These are phyloP conservation scores for Xiphophorus couchianus DNA, from an alignment of 2,113 vertebrate species.

Conservation along the genomic window DNA sequence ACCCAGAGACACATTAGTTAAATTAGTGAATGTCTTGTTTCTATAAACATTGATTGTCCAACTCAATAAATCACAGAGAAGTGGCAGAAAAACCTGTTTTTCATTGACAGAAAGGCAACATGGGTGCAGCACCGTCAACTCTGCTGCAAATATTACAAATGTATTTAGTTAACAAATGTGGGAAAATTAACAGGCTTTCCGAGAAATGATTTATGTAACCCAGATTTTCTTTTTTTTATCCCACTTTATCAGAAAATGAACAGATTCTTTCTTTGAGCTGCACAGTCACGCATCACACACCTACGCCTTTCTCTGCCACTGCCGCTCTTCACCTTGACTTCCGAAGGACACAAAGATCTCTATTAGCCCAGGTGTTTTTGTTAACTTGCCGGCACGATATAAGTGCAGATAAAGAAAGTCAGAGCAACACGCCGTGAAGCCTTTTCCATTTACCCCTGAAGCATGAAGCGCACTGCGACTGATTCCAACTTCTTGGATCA, in stretches of 20 bases:
- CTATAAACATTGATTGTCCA: not conserved
- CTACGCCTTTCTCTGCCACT: not conserved
- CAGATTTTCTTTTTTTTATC: not conserved
- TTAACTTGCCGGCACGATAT: not conserved
- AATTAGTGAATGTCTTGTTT: not conserved
- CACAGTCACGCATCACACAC: not conserved
- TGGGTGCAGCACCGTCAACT: not conserved
- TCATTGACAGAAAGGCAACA: not conserved
- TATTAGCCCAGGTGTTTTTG: not conserved
- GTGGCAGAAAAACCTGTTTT: not conserved
- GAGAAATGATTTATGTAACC: not conserved
- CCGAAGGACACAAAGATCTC: not conserved
- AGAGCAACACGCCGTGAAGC: not conserved
- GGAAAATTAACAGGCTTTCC: no score
- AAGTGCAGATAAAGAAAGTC: not conserved
- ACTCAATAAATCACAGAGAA: not conserved
- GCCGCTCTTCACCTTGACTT: not conserved
- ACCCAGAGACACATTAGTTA: not conserved
- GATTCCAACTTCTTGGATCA: constrained; percentile 3
- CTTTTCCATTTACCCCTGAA: not conserved
- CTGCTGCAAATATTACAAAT: not conserved
- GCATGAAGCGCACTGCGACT: not conserved
- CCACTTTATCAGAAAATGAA: no score
- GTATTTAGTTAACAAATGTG: no score
- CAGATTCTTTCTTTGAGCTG: not conserved